Evolutionary conservation across 2,113 vertebrate species (phyloP), one percentile per base, ranked within the genome.

Genomic region (Seriola dumerili): DNA sequence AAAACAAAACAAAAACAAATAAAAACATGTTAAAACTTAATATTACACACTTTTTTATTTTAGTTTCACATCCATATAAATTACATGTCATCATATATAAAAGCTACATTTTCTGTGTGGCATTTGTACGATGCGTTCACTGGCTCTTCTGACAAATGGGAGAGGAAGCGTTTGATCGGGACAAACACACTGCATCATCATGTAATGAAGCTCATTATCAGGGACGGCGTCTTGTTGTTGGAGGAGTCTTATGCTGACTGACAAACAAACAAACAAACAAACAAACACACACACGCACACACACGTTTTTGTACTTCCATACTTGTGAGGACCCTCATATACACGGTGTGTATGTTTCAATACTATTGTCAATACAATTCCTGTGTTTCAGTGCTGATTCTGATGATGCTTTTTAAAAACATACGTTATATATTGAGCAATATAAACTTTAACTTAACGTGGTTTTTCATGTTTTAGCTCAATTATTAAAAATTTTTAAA

Each of bases 61-160:
- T 89, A 85, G 89, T 85, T 83, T 76, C 83, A 88, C 80, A 73
- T 81, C 83, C 58, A 78, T 84, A 90, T 88, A 87, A 92, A 92
- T 88, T 86, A 82, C 55, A 85, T 68, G 68, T 83, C 72, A 72
- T 74, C 50, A 54, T 75, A 68, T 87, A 88, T 84, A 78, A 92
- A 90, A 92, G 84, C 82, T 87, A 32, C 72, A 36, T 81, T 84
- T 76, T 57, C 57, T 50, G 74, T 75, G 76, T 72, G 69, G 57
- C 59, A 8, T 71, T 62, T 14, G 21, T 34, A 1, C 17, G 83
- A 83, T 76, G 58, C 50, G 7, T 83, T 85, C 57, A 75, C 69
- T 61, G 88, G 29, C 80, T 86, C 64, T 4, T 46, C 58, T 25
- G 82, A 67, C 69, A 68, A 73, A 65, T 40, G 11, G 46, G 81